Base-by-base conservation (phyloP, 1,140 invertebrate genomes). In the Halictus rubicundus region DNA sequence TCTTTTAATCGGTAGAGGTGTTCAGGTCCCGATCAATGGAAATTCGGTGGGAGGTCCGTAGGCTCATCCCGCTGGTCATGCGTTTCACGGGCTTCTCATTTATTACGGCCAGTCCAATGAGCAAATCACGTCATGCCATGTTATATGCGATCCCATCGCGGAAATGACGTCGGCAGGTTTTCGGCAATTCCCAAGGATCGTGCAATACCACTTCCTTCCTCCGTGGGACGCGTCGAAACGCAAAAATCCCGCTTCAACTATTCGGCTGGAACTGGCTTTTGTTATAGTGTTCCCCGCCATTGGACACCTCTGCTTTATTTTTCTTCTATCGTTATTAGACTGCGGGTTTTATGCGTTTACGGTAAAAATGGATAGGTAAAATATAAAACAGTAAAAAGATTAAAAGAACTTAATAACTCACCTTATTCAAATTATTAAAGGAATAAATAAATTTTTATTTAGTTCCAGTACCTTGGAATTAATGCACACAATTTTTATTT, bases 121-220 rank as follows among this genome's bases (percentile, higher is more conserved):
- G 85, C 85, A 71, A 84, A 86, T 86, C 85, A 82, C 69, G 82
- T 86, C 80, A 84, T 82, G 73, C 79, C 69, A 66, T 73, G 76
- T 81, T 79, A 65, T 84, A 49, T 19, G 52, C 52, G 66, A 73
- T n/a, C 68, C 69, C 73, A 10, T 76, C 71, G 65, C 76, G 84
- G 86, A 88, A 84, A 87, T 88, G 87, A 88, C 80, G 77, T 83
- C 39, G 70, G 82, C 86, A 52, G 52, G 7, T 82, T 83, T 86
- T 57, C 54, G 42, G 46, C 63, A 19, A 80, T 73, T 78, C 80
- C 42, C 65, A 54, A 72, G 69, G 64, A 66, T 73, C 39, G 19
- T 65, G 25, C 42, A 25, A 61, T 68, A 59, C 57, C 46, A 32
- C 42, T 74, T 75, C 72, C 65, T 80, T 76, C 73, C 78, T 79